Evolutionary conservation across 30 jellyfish, hydroid and myxozoan genomes (phyloP).

Genomic region (Hydra vulgaris): DNA sequence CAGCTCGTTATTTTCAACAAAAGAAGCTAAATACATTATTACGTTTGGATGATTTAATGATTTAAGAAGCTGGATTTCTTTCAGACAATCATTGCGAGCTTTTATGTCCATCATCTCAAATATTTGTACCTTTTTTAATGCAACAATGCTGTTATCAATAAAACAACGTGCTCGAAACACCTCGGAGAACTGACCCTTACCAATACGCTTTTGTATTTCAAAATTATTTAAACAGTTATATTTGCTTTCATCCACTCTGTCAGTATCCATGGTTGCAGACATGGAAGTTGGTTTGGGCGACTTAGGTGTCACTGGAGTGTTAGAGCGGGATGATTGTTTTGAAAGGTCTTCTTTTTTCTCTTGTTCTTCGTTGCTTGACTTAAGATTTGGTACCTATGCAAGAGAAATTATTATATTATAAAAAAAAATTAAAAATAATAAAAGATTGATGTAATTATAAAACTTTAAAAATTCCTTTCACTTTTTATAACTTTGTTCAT

Average conservation of each 20-base stretch:
- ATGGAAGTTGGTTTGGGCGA: background rate
- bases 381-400: background rate
- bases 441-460: background rate
- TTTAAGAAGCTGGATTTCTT: slow-evolving; percentile 85
- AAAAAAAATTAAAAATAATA: no score
- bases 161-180: slow-evolving; percentile 81
- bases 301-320: slow-evolving; percentile 2
- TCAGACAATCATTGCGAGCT: slow-evolving; percentile 95
- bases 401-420: background rate
- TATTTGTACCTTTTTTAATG: slow-evolving; percentile 81
- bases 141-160: slow-evolving; percentile 76
- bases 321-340: background rate
- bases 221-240: slow-evolving; percentile 68
- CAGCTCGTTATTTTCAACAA: slow-evolving; percentile 88
- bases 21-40: slow-evolving; percentile 85
- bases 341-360: background rate
- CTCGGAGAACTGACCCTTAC: slow-evolving; percentile 94
- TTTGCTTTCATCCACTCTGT: slow-evolving; percentile 67
- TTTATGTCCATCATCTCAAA: slow-evolving; percentile 94
- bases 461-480: background rate
- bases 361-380: background rate
- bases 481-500: background rate
- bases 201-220: slow-evolving; percentile 81
- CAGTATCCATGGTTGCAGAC: slow-evolving; percentile 27
- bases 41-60: slow-evolving; percentile 95